These are phyloP conservation scores for Andrena bicolor DNA, from an alignment of 2,888 invertebrate genomes.

Conservation along the genomic window DNA sequence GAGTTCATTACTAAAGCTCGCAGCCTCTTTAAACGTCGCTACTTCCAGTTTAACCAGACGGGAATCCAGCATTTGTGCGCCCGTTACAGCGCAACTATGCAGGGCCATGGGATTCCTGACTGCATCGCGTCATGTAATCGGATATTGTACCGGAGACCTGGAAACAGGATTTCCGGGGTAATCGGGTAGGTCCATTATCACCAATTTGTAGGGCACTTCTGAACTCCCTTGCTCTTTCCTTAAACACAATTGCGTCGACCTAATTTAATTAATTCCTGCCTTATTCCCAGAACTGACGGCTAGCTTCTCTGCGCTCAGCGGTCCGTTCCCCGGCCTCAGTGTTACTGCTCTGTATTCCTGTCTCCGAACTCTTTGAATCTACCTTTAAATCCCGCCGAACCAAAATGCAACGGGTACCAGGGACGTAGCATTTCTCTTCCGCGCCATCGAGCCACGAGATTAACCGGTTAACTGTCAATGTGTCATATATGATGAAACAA, in stretches of 20 bases:
- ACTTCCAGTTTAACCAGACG: not conserved
- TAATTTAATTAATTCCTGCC: not conserved
- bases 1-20: constrained; percentile 14
- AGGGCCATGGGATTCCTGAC: no score
- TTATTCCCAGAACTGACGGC: not conserved
- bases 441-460: not conserved
- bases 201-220: not conserved
- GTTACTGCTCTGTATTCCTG: not conserved
- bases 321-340: not conserved
- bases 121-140: no score
- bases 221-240: not conserved
- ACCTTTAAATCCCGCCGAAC: not conserved
- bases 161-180: no score
- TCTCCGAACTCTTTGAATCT: not conserved
- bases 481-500: no score
- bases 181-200: not conserved
- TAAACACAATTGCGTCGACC: not conserved
- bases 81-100: no score
- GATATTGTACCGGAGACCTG: no score
- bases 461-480: no score
- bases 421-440: not conserved
- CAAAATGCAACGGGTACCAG: not conserved
- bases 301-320: not conserved
- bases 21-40: not conserved
- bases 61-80: not conserved